Base-by-base conservation (phyloP, 2,888 invertebrate genomes). In the Ommatoiulus sabulosus region DNA sequence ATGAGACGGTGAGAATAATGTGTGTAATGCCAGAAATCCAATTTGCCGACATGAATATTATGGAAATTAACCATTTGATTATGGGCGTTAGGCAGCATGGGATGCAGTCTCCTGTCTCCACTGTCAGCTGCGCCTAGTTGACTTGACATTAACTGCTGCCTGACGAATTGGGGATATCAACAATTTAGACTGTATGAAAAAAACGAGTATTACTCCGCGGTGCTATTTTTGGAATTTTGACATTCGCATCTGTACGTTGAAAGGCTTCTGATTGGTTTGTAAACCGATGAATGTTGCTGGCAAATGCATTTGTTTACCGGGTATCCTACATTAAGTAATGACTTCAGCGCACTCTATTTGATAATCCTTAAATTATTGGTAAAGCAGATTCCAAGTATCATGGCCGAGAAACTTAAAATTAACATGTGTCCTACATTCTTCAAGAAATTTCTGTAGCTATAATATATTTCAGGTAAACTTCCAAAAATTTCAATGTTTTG, bases 11-110 rank as follows among this genome's bases (percentile, higher is more conserved):
- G 72, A 72, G 72, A 72, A 72, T 72, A 72, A 72, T 72, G 72
- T 24, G 72, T 72, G 72, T 72, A 72, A 72, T 72, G 72, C 20
- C 72, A 72, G 72, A 72, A 72, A 72, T 72, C 72, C 72, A 72
- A 72, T 72, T 72, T 72, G 72, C 72, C 20, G 10, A 72, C 72
- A 72, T 72, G 72, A 24, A 24, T 72, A 72, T 72, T 72, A 72
- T 72, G 72, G 72, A 72, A 72, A 72, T 72, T 72, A 72, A 24
- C 52, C 52, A 52, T 52, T 52, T 52, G 52, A 52, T 52, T 52
- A 52, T 52, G 4, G 52, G 52, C 72, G 72, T 24, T 72, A 72
- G 63, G n/a, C 24, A 72, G 20, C 72, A 10, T 8, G 24, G 8
- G 72, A n/a, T 63, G 63, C 63, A 3, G 8, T 72, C 24, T 20